Conservation (phyloP, 2,888 invertebrate species). For the Gymnoscelis rufifasciata region DNA sequence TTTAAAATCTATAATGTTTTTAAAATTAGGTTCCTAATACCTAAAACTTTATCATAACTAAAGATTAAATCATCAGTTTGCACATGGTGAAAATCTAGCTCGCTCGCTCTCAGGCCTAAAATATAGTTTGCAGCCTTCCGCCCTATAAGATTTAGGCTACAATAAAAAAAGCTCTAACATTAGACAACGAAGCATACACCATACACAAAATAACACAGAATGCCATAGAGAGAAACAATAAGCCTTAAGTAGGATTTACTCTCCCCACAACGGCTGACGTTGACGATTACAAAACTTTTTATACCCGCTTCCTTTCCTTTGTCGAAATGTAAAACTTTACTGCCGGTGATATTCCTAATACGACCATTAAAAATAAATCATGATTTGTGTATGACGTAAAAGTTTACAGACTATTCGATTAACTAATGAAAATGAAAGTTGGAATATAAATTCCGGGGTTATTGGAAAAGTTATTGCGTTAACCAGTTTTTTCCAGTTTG, state of each 20-base stretch:
- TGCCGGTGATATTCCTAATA: constrained; percentile 30
- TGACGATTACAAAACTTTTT: constrained; percentile 49
- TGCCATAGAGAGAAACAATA: constrained; percentile 49
- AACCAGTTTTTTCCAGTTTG: constrained; percentile 4
- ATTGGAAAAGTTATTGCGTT: constrained; percentile 20
- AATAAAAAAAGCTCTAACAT: no score
- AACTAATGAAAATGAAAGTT: constrained; percentile 22
- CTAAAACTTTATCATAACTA: no score
- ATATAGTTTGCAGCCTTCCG: no score
- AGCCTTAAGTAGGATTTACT: constrained; percentile 53
- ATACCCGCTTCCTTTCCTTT: constrained; percentile 27
- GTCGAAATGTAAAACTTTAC: constrained; percentile 29
- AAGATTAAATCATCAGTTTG: no score
- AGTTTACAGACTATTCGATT: constrained; percentile 22
- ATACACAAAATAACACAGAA: background rate
- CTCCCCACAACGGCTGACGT: constrained; percentile 39
- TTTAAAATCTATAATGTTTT: no score
- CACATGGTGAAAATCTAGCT: no score
- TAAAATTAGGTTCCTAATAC: no score
- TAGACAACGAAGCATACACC: background rate
- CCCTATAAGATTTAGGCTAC: no score
- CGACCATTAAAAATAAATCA: constrained; percentile 35
- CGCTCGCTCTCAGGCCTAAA: no score
- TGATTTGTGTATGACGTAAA: constrained; percentile 23
- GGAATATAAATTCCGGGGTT: constrained; percentile 19